Base-by-base conservation (phyloP, 2,797 vertebrate genomes). In the Phrynocephalus forsythii region DNA sequence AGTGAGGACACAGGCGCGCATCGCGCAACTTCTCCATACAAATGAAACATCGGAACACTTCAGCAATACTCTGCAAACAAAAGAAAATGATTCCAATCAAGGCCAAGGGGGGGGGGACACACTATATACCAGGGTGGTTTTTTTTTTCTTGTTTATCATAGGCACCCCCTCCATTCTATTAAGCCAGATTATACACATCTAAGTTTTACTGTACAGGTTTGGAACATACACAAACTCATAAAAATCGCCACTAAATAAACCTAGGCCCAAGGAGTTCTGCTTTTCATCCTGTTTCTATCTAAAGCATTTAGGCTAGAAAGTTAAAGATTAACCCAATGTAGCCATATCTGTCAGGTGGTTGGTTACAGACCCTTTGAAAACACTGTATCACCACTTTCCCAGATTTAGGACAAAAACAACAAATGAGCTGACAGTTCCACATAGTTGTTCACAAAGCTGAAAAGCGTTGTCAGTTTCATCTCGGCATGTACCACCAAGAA, bases 1-100 rank as follows among this genome's bases (percentile, higher is more conserved):
- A 99, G 91, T 99, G 99, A 66, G 99, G 99, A 92, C 99, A 99
- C 24, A 99, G 97, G 7, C 99, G 98, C 24, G 99, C 99, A 85
- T 99, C 99, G 67, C 99, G 97, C 96, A 99, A 95, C 83, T 99
- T 99, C 96, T 99, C 99, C 99, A 99, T 99, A 92, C 99, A 99
- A 96, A 99, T 99, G 94, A 99, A 99, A 95, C 99, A 99, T 94
- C 99, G 98, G 95, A 99, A 99, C 91, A 99, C 99, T 93, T 99
- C 99, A 1, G 99, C 99, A 91, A 99, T 99, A 94, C 99, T 99
- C 99, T 99, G 95, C 90, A 33, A 48, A 77, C 16, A 38, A 48
- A 15, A 48, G 50, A n/a, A 79, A 28, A 22, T 24, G 1, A 72
- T 89, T 60, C 84, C 1, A 4, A 0, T 83, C 0, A 83, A 38